Conservation (phyloP, 2,797 vertebrate species). For the Hybognathus amarus region DNA sequence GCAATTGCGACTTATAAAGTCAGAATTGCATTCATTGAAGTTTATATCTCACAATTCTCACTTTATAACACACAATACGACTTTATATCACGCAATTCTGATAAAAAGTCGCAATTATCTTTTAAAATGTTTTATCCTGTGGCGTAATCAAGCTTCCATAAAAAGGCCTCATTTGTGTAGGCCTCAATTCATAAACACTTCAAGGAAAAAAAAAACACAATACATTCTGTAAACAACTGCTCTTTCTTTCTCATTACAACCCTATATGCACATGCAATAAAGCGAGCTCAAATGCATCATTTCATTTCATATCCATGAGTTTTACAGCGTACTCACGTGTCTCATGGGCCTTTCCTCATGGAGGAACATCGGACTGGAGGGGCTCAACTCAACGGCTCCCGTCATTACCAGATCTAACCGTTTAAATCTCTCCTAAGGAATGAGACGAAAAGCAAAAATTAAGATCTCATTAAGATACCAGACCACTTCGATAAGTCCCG, state of each 20-base stretch:
- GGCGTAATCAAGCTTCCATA: too few species aligned
- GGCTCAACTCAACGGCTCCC: slow-evolving; percentile 77
- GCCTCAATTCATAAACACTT: neutral
- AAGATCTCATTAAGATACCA: neutral
- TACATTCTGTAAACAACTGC: neutral
- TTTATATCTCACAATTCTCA: too few species aligned
- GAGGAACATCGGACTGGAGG: slow-evolving; percentile 83
- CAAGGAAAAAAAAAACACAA: neutral
- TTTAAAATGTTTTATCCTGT: too few species aligned
- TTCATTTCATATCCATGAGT: neutral
- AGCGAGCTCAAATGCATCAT: neutral
- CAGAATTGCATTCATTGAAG: too few species aligned
- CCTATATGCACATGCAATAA: too few species aligned
- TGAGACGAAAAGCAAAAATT: neutral
- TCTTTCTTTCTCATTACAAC: neutral
- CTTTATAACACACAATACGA: too few species aligned
- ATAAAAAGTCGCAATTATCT: too few species aligned
- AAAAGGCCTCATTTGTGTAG: neutral
- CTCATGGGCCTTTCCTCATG: slow-evolving; percentile 84
- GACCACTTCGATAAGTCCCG: neutral
- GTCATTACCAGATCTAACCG: slow-evolving; percentile 78
- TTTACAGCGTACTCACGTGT: slow-evolving; percentile 74
- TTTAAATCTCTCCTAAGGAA: slow-evolving; percentile 84
- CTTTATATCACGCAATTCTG: too few species aligned
- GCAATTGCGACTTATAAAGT: too few species aligned